A percentile compares a stretch with the other conserved stretches of the same genome.
These are phyloP conservation scores for Nixonia krombeini DNA, from an alignment of 1,140 invertebrate genomes.

Conservation along the genomic window DNA sequence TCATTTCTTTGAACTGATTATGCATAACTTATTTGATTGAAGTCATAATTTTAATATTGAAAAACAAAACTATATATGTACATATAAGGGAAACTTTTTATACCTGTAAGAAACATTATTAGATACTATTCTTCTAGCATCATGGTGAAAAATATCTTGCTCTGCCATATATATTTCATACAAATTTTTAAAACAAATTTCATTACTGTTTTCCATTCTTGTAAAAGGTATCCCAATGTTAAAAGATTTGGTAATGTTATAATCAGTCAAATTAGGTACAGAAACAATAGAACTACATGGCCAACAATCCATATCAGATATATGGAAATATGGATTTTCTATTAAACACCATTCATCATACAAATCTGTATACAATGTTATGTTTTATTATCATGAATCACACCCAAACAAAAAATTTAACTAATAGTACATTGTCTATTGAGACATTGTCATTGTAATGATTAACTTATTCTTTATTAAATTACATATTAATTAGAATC, in stretches of 20 bases:
- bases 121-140: constrained; percentile 72
- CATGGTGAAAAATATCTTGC: constrained; percentile 70
- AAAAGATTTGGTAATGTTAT: constrained; percentile 58
- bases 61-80: too few species aligned
- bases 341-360: constrained; percentile 86
- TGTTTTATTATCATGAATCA: too few species aligned
- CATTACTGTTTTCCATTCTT: constrained; percentile 44
- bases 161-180: constrained; percentile 68
- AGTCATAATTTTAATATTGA: too few species aligned
- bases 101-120: constrained; percentile 65
- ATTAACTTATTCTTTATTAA: too few species aligned
- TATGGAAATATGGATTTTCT: constrained; percentile 82
- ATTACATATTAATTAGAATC: too few species aligned
- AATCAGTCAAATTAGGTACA: constrained; percentile 72
- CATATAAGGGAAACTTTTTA: too few species aligned
- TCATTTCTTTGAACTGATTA: too few species aligned
- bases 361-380: constrained; percentile 72
- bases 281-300: constrained; percentile 78
- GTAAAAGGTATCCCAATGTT: constrained; percentile 63
- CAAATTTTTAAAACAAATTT: constrained; percentile 59
- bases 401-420: too few species aligned
- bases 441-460: too few species aligned
- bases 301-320: constrained; percentile 83
- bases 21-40: too few species aligned
- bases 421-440: too few species aligned